phyloP scores from a whole-genome alignment of 2,888 invertebrate genomes.

The Tachystola acroxantha region DNA sequence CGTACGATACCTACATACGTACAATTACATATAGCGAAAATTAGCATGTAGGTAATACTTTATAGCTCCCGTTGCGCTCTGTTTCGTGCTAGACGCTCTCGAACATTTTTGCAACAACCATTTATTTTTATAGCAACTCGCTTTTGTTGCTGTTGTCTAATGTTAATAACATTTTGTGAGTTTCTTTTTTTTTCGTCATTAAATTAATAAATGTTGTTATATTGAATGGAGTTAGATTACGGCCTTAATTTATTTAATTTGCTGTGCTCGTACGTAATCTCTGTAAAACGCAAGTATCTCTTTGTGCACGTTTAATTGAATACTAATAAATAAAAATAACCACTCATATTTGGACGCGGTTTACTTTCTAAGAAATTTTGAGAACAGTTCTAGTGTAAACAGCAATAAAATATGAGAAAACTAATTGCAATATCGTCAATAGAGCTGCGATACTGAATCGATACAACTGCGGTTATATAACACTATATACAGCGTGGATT shows the following conservation, averaged over 20 bases:
- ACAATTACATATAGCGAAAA: constrained; percentile 61
- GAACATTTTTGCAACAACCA: constrained; percentile 65
- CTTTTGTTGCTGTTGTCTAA: constrained; percentile 46
- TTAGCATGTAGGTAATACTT: constrained; percentile 73
- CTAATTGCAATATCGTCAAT: too few species aligned
- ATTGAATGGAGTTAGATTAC: neutral
- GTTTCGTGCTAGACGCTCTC: constrained; percentile 59
- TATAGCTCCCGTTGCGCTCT: constrained; percentile 70
- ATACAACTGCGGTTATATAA: too few species aligned
- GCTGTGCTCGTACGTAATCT: neutral
- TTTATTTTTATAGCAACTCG: constrained; percentile 57
- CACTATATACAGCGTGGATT: too few species aligned
- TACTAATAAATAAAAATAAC: too few species aligned
- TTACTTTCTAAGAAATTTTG: too few species aligned
- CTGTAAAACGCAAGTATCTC: too few species aligned
- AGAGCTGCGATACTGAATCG: too few species aligned
- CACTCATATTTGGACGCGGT: too few species aligned
- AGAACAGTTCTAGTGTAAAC: too few species aligned
- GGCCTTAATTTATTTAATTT: neutral
- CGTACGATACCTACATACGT: constrained; percentile 36
- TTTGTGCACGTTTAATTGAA: too few species aligned
- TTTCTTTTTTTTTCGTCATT: too few species aligned
- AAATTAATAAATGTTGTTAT: neutral
- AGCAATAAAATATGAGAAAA: too few species aligned
- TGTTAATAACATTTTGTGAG: constrained; percentile 16